Evolutionary conservation across 1,140 invertebrate species (phyloP).

Genomic region (Atta cephalotes): DNA sequence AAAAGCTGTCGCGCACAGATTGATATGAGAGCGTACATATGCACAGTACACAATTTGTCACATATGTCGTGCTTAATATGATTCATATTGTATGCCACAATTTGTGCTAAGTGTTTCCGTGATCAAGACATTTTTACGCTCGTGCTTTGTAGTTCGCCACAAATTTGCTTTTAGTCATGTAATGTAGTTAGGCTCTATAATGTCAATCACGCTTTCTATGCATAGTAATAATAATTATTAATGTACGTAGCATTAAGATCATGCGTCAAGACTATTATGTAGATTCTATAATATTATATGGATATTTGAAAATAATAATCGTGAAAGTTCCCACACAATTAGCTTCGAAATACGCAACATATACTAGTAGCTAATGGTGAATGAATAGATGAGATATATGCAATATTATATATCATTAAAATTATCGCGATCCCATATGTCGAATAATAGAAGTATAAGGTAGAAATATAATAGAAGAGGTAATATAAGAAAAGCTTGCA

Average conservation of each 20-base stretch:
- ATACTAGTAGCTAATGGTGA: conserved; percentile 1
- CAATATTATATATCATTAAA: background rate
- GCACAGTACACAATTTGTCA: background rate
- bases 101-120: conserved; percentile 3
- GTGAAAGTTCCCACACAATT: background rate
- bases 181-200: background rate
- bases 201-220: background rate
- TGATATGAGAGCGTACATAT: conserved; percentile 18
- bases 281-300: background rate
- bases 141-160: background rate
- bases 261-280: background rate
- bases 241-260: background rate
- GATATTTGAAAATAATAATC: conserved; percentile 36
- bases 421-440: background rate
- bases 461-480: no score
- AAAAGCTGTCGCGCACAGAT: background rate
- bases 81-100: background rate
- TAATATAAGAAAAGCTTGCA: background rate
- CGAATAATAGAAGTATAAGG: background rate
- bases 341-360: background rate
- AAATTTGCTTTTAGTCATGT: background rate
- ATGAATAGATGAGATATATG: background rate
- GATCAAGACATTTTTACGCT: background rate
- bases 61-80: background rate
- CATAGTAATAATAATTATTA: background rate